Evolutionary conservation across 2,888 invertebrate species (phyloP).

Genomic region (Belgica antarctica): DNA sequence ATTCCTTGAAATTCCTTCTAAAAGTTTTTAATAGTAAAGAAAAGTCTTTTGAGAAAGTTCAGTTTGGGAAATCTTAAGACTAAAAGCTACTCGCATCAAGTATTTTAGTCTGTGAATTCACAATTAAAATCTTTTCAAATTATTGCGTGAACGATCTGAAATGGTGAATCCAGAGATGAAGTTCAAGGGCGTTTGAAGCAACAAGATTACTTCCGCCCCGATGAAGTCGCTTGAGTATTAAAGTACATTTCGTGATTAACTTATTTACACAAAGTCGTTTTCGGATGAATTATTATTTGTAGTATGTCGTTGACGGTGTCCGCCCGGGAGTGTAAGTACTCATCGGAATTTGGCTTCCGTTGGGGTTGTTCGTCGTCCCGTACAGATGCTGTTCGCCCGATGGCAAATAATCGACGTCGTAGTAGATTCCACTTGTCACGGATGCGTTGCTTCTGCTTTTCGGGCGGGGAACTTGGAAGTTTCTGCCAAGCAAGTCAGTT

Average conservation of each 20-base stretch:
- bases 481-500: constrained; percentile 69
- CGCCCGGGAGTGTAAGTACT: constrained; percentile 79
- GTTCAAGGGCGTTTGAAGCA: no score
- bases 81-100: no score
- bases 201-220: neutral
- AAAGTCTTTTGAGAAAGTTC: no score
- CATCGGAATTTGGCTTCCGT: constrained; percentile 66
- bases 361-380: constrained; percentile 50
- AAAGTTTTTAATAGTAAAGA: no score
- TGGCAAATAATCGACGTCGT: constrained; percentile 82
- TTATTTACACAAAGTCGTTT: neutral
- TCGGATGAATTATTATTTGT: constrained; percentile 55
- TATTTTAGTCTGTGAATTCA: constrained; percentile 15
- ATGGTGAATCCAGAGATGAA: constrained; percentile 10
- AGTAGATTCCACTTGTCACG: constrained; percentile 67
- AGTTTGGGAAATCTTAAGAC: no score
- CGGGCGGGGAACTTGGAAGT: constrained; percentile 76
- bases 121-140: neutral
- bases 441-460: constrained; percentile 69
- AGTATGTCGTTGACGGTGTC: constrained; percentile 57
- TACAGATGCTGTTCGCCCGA: constrained; percentile 59
- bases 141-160: neutral
- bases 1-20: no score
- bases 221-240: constrained; percentile 5
- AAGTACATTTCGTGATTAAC: constrained; percentile 53